phyloP scores from a whole-genome alignment of 2,888 invertebrate genomes.

The Meta bourneti region DNA sequence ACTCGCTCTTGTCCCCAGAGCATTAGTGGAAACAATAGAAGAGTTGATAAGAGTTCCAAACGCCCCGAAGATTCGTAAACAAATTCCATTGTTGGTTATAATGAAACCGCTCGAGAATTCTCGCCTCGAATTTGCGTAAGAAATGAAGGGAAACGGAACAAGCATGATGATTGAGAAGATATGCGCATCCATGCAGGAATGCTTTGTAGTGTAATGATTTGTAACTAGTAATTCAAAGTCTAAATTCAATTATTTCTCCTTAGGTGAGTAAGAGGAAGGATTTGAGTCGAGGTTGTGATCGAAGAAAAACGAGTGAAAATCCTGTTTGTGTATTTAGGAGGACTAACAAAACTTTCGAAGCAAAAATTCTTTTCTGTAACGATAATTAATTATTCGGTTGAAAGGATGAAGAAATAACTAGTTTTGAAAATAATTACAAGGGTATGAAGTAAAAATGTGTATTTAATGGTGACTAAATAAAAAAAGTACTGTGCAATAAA shows the following conservation, averaged over 20 bases:
- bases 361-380: no score
- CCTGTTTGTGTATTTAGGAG: no score
- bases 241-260: not conserved
- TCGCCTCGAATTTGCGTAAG: slow-evolving; percentile 12
- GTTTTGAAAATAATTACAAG: no score
- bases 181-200: not conserved
- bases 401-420: no score
- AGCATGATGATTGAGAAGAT: not conserved
- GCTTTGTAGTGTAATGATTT: not conserved
- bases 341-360: no score
- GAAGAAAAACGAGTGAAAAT: no score
- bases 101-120: not conserved
- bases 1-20: not conserved
- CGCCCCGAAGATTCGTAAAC: not conserved
- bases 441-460: no score
- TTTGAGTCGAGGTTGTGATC: not conserved
- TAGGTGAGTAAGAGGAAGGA: not conserved
- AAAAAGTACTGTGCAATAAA: no score
- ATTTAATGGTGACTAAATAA: no score
- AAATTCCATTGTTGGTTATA: slow-evolving; percentile 20
- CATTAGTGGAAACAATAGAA: not conserved
- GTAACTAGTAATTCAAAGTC: not conserved
- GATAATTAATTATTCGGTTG: no score
- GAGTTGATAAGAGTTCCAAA: slow-evolving; percentile 13
- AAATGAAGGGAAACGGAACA: slow-evolving; percentile 5